Conservation (phyloP, 2,113 vertebrate species). For the Hemichromis elongatus region DNA sequence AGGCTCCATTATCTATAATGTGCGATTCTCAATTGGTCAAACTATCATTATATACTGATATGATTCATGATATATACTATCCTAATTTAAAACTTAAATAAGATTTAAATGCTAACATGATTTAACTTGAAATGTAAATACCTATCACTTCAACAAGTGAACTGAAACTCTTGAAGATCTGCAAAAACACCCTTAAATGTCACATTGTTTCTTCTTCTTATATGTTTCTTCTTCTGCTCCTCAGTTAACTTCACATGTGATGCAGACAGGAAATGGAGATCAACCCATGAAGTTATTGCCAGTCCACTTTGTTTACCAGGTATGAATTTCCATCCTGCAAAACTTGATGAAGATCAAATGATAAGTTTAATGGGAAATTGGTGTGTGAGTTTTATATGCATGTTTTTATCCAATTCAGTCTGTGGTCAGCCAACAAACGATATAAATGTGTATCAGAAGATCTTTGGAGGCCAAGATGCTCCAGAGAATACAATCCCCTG, state of each 20-base stretch:
- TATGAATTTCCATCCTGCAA: background rate
- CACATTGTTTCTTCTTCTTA: background rate
- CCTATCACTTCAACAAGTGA: background rate
- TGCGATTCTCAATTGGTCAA: background rate
- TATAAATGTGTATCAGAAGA: background rate
- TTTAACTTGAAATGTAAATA: background rate
- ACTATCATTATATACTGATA: background rate
- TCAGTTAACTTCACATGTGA: slow-evolving; percentile 59
- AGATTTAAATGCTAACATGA: background rate
- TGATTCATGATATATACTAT: background rate
- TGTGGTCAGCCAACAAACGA: slow-evolving; percentile 46
- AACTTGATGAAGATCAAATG: accelerated
- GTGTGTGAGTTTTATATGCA: background rate
- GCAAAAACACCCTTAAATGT: background rate
- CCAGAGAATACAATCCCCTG: slow-evolving; percentile 53
- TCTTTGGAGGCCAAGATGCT: slow-evolving; percentile 49
- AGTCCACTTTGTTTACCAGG: slow-evolving; percentile 63
- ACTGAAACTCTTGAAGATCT: background rate
- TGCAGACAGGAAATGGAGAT: slow-evolving; percentile 61
- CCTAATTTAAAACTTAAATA: background rate
- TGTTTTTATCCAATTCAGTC: slow-evolving; percentile 23
- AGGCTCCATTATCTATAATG: background rate
- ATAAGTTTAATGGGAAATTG: background rate
- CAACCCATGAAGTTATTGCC: background rate
- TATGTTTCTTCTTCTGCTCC: background rate